Percentiles rank a stretch among this genome's conserved stretches.
These are phyloP conservation scores for Chinchilla lanigera DNA, from an alignment of 2,113 vertebrate species.

Conservation along the genomic window DNA sequence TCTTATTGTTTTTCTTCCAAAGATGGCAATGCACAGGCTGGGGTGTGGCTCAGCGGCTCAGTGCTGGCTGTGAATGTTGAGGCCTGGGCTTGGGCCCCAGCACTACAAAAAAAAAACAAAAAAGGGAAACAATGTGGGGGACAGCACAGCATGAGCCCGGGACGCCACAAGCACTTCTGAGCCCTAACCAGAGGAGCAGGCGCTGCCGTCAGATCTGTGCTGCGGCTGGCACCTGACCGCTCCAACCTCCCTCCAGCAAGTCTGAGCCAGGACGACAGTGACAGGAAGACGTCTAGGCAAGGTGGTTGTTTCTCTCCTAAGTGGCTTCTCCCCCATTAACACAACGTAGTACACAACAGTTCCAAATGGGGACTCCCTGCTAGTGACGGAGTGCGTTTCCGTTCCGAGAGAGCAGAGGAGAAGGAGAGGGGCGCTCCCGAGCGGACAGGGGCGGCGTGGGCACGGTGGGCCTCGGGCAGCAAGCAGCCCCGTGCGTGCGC, in stretches of 20 bases:
- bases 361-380: background rate
- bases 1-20: background rate
- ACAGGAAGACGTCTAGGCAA: background rate
- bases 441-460: background rate
- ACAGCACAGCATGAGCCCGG: background rate
- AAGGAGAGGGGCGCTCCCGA: no score
- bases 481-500: fast-evolving
- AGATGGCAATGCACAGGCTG: background rate
- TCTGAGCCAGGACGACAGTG: fast-evolving
- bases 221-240: fast-evolving
- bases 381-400: no score
- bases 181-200: background rate
- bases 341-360: fast-evolving
- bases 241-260: background rate
- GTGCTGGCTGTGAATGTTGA: background rate
- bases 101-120: background rate
- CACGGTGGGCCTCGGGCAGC: background rate
- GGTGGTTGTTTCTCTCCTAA: background rate
- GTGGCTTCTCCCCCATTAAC: background rate
- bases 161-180: background rate
- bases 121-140: background rate
- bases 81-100: background rate
- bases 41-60: background rate
- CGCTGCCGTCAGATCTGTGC: no score
- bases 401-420: background rate